Percentiles rank a stretch among this genome's conserved stretches.
These are phyloP conservation scores for Podarcis lilfordi DNA, from an alignment of 2,797 vertebrate genomes.

Conservation along the genomic window DNA sequence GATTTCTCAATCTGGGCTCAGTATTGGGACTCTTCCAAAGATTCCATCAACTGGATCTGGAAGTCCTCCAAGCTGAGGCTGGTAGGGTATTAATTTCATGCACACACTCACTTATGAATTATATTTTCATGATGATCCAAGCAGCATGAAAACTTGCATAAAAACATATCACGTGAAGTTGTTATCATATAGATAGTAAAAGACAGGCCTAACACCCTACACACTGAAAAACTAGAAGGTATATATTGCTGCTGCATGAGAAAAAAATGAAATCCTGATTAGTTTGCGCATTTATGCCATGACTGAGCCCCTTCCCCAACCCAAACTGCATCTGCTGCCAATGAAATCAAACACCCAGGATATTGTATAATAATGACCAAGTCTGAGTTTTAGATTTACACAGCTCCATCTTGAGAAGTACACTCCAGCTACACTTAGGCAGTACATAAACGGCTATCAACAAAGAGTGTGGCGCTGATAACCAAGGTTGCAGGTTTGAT, in stretches of 20 bases:
- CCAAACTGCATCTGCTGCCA: background rate
- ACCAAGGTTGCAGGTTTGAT: too few species aligned
- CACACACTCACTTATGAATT: background rate
- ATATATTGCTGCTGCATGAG: background rate
- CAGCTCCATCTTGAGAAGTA: background rate
- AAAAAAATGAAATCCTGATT: background rate
- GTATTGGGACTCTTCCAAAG: background rate
- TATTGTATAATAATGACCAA: background rate
- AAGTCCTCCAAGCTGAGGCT: background rate
- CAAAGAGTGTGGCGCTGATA: too few species aligned
- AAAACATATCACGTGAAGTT: background rate
- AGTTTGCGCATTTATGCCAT: background rate
- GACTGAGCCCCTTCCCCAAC: background rate
- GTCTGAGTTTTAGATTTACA: background rate
- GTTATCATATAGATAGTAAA: background rate
- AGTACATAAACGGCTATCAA: too few species aligned
- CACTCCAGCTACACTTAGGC: too few species aligned
- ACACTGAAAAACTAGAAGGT: background rate
- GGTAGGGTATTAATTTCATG: background rate
- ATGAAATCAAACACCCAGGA: background rate
- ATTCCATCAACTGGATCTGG: background rate
- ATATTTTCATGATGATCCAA: background rate
- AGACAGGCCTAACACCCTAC: background rate
- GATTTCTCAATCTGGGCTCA: background rate
- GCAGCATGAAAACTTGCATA: background rate